These are phyloP conservation scores for Piprites chloris DNA, from an alignment of 2,113 vertebrate species.

Conservation along the genomic window DNA sequence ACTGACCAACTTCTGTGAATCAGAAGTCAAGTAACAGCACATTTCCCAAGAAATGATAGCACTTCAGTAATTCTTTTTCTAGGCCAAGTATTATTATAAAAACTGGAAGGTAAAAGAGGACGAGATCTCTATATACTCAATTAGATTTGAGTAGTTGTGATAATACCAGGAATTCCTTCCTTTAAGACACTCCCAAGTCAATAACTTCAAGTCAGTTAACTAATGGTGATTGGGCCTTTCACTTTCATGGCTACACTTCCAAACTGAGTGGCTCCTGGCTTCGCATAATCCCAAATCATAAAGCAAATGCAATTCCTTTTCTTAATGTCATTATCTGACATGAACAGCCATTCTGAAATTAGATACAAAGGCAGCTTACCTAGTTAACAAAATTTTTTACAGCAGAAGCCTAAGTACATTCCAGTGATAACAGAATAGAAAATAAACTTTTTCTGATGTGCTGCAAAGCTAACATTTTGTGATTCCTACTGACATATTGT, in stretches of 20 bases:
- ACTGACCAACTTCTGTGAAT: neutral
- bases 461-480: neutral
- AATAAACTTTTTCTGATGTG: neutral
- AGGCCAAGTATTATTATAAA: neutral
- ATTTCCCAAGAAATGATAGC: neutral
- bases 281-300: neutral
- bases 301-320: neutral
- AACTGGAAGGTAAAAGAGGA: neutral
- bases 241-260: neutral
- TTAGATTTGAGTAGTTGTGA: neutral
- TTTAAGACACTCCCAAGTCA: neutral
- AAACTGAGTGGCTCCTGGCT: neutral
- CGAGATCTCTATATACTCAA: neutral
- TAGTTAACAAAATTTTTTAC: neutral
- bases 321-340: neutral
- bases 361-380: neutral
- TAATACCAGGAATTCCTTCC: neutral
- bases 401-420: neutral
- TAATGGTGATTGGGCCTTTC: fast-evolving
- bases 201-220: neutral
- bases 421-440: neutral
- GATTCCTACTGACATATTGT: neutral
- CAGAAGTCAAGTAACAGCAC: neutral
- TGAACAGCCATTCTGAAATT: neutral
- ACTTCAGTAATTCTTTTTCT: neutral